Evolutionary conservation across 2,888 invertebrate genomes (phyloP), one percentile per base, ranked within the genome.

Genomic region (Halictus quadricinctus): DNA sequence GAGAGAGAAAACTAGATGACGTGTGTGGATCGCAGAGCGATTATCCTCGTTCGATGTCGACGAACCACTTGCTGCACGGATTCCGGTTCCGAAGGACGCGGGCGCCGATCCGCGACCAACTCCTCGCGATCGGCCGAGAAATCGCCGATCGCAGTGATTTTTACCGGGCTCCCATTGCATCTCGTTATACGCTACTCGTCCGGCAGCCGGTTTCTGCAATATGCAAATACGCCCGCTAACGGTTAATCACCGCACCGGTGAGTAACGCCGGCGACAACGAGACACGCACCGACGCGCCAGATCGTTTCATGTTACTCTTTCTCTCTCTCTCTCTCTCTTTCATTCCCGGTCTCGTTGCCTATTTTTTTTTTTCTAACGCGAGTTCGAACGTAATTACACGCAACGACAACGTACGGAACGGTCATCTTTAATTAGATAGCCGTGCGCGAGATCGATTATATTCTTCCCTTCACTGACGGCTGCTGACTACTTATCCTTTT

Each of bases 41-140:
- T 93, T 94, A 94, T 94, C 93, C 94, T 93, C 93, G 89, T 92
- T 94, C 85, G 91, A 92, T 92, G 93, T 93, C 94, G 93, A 93
- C 93, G 93, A 93, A 93, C 94, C 92, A 90, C 87, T 90, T 90
- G 84, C 75, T 85, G 78, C 80, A 80, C 78, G 85, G 92, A 93
- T 93, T 94, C 93, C 93, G 93, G 92, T 91, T 92, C 81, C 91
- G 94, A 94, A 94, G 93, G 93, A 92, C 93, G 90, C 91, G 90
- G 88, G 86, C 92, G 90, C 85, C 91, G 92, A 93, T 92, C 93
- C 93, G 91, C 90, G 91, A 92, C 93, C 89, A 91, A 88, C 85
- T 86, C 79, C 80, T 86, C 79, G 74, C 87, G 83, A 73, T 83
- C 86, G 76, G 69, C 21, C 83, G 84, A 81, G 84, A 89, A 87